Evolutionary conservation across 2,113 vertebrate species (phyloP), one percentile per base, ranked within the genome.

Genomic region (Sylvietta virens): DNA sequence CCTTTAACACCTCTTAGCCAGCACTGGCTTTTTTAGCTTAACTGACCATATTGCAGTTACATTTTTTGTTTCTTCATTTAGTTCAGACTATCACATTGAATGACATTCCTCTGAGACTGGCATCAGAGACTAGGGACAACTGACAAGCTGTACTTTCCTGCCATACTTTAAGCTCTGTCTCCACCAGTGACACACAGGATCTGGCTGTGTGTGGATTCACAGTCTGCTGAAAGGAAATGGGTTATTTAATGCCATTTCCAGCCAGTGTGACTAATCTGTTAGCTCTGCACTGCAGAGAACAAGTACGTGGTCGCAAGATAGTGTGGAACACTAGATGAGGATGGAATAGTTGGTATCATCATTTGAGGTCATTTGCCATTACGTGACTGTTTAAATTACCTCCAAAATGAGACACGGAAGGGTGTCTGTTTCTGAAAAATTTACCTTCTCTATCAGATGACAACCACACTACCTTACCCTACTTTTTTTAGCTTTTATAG

Each of bases 221-320:
- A 51, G 37, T 0, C 4, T 81, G 40, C 51, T 94, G 73, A 67
- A 91, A 73, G 65, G 48, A 90, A 94, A 86, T 35, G 37, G 67
- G 39, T 70, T 81, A 73, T 96, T 93, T 94, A 45, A 85, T 92
- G 48, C 14, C 45, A 91, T 93, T 96, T 91, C 66, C 83, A 86
- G 47, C 4, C 72, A 76, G 30, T 58, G 53, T 65, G 78, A 57
- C 44, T 87, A 33, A 71, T 74, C 33, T 70, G 26, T 66, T 58
- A 86, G 42, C 11, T 58, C 51, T 56, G 39, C 53, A 40, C 88
- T 79, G 44, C n/a, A 61, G 50, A 47, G 71, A 83, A 23, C 23
- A 53, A 57, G n/a, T 24, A 35, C 16, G 35, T 4, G 40, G 61
- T 47, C 65, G 60, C 15, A 40, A 28, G 5, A 8, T 67, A 60